Percentiles rank a stretch among this genome's conserved stretches.
Conservation (phyloP, 1,140 invertebrate species). For the Oncopodura yosiiana region DNA sequence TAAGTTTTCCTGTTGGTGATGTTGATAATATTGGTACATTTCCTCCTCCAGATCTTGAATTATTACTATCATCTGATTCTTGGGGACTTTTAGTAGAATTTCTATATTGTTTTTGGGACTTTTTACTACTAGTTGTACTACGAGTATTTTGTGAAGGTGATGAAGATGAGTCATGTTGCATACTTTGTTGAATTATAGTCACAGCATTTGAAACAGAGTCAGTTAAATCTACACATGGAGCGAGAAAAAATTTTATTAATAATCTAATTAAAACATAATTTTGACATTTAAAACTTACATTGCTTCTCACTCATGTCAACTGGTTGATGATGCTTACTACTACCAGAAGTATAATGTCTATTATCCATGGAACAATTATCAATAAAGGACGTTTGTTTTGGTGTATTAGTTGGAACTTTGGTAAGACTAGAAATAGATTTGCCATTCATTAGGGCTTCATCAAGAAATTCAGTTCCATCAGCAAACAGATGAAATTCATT, state of each 20-base stretch:
- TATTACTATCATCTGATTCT: conserved; percentile 7
- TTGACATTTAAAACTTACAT: conserved; percentile 16
- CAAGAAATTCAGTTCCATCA: too few species aligned
- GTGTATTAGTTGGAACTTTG: conserved; percentile 26
- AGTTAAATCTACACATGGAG: conserved; percentile 22
- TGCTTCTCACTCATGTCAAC: conserved; percentile 29
- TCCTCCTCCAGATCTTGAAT: neutral
- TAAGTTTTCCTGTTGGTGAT: conserved; percentile 52
- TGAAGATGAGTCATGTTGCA: conserved; percentile 3
- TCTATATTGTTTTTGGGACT: too few species aligned
- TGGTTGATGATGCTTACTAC: conserved; percentile 7
- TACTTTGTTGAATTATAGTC: conserved; percentile 15
- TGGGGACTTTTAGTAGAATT: neutral
- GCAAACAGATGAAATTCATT: neutral
- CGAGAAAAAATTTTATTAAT: too few species aligned
- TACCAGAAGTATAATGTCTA: neutral
- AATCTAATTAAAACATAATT: neutral
- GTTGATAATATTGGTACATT: conserved; percentile 39
- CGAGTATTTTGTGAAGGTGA: too few species aligned
- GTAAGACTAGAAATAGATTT: conserved; percentile 1
- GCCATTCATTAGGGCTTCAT: too few species aligned
- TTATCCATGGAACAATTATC: conserved; percentile 27
- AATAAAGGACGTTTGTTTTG: conserved; percentile 28
- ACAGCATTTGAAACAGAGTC: conserved; percentile 22
- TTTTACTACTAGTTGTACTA: too few species aligned